phyloP scores from a whole-genome alignment of 1,140 invertebrate genomes.

The Nomia melanderi region DNA sequence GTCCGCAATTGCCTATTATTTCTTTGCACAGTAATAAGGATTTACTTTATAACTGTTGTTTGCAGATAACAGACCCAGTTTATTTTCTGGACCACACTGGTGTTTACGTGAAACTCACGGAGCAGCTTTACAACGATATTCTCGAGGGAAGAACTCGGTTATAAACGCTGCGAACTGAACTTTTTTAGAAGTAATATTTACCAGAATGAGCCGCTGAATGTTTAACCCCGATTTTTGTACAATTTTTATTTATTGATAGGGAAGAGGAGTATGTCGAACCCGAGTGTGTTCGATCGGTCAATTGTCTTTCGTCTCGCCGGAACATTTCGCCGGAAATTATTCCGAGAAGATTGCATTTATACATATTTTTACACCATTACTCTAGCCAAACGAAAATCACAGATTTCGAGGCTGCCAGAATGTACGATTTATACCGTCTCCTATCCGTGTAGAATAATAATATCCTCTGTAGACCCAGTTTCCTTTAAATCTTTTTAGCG shows the following conservation, averaged over 20 bases:
- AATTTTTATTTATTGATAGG: slow-evolving; percentile 40
- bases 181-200: not conserved
- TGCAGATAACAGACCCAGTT: slow-evolving; percentile 85
- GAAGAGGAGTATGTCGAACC: not conserved
- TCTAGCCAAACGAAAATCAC: not conserved
- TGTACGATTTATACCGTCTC: not conserved
- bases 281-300: not conserved
- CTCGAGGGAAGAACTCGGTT: slow-evolving; percentile 82
- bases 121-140: slow-evolving; percentile 86
- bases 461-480: not conserved
- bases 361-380: slow-evolving; percentile 10
- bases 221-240: slow-evolving; percentile 51
- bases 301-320: not conserved
- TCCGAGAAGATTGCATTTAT: slow-evolving; percentile 4
- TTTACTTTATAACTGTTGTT: slow-evolving; percentile 8
- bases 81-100: slow-evolving; percentile 87
- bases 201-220: slow-evolving; percentile 46
- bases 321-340: not conserved
- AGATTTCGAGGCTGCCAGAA: not conserved
- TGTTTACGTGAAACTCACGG: slow-evolving; percentile 85
- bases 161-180: slow-evolving; percentile 71
- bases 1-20: not conserved
- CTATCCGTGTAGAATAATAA: not conserved
- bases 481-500: not conserved
- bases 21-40: not conserved